Percentiles rank a stretch among this genome's conserved stretches.
Conservation (phyloP, 2,797 vertebrate genomes). For the Erithacus rubecula region DNA sequence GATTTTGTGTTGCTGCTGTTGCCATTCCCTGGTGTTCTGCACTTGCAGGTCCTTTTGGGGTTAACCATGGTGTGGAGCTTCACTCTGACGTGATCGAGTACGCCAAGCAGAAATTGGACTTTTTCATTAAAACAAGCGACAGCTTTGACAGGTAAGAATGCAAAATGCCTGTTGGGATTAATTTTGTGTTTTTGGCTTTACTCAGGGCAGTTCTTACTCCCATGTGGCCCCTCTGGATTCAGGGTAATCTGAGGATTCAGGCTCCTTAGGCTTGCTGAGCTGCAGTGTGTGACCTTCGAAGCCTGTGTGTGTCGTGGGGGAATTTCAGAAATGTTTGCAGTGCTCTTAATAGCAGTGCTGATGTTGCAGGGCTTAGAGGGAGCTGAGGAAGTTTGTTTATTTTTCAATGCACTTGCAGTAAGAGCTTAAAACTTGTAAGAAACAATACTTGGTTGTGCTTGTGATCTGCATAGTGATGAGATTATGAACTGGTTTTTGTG, state of each 20-base stretch:
- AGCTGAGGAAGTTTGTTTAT: neutral
- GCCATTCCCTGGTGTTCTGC: neutral
- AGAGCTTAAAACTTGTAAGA: neutral
- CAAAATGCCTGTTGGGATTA: neutral
- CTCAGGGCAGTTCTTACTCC: neutral
- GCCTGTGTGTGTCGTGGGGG: neutral
- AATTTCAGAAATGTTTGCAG: neutral
- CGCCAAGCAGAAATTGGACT: slow-evolving; percentile 92
- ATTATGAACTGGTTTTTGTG: neutral
- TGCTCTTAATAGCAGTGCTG: neutral
- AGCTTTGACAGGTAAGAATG: slow-evolving; percentile 93
- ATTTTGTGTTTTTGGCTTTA: neutral
- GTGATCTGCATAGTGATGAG: neutral
- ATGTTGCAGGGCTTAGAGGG: neutral
- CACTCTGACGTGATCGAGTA: slow-evolving; percentile 94
- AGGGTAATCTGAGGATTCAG: slow-evolving; percentile 41
- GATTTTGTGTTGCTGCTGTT: neutral
- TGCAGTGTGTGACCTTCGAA: slow-evolving; percentile 16
- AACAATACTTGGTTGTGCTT: neutral
- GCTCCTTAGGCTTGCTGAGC: slow-evolving; percentile 41
- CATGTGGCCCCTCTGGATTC: neutral
- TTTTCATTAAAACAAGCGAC: slow-evolving; percentile 93
- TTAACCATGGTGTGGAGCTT: slow-evolving; percentile 94
- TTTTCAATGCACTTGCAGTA: neutral
- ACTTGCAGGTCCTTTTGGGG: slow-evolving; percentile 89